These are phyloP conservation scores for Lerista edwardsae DNA, from an alignment of 2,797 vertebrate species.

Conservation along the genomic window DNA sequence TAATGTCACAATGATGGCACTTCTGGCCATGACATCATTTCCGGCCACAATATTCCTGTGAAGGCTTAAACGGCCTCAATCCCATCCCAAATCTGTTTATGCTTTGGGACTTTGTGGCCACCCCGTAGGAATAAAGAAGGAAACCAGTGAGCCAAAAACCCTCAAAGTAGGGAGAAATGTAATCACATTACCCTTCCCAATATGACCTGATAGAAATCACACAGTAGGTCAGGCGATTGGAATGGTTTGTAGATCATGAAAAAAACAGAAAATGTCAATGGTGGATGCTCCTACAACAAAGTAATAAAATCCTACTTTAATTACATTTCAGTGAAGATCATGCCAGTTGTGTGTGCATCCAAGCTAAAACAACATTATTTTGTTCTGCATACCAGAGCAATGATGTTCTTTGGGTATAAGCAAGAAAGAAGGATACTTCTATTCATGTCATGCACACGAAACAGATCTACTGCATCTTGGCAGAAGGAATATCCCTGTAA, in stretches of 20 bases:
- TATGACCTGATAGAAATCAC: neutral
- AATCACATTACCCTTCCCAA: neutral
- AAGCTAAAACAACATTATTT: slow-evolving; percentile 21
- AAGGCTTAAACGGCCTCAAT: no score
- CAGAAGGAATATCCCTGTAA: slow-evolving; percentile 64
- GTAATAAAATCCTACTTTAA: neutral
- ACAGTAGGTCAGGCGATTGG: neutral
- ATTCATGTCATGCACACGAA: slow-evolving; percentile 62
- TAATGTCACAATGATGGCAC: no score
- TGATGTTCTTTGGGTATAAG: slow-evolving; percentile 38
- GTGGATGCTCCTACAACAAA: neutral
- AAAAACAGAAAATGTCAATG: neutral
- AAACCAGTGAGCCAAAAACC: neutral
- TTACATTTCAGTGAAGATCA: neutral
- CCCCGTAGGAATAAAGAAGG: no score
- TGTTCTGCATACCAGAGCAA: slow-evolving; percentile 37
- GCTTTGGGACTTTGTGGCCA: no score
- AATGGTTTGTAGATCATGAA: neutral
- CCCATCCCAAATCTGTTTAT: no score
- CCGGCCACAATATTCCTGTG: no score
- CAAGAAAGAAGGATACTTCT: slow-evolving; percentile 60
- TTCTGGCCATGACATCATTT: no score
- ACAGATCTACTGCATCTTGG: slow-evolving; percentile 60
- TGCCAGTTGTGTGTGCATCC: neutral
- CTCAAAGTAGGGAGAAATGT: neutral